phyloP scores from a whole-genome alignment of 2,113 vertebrate species.

The Macrotis lagotis region DNA sequence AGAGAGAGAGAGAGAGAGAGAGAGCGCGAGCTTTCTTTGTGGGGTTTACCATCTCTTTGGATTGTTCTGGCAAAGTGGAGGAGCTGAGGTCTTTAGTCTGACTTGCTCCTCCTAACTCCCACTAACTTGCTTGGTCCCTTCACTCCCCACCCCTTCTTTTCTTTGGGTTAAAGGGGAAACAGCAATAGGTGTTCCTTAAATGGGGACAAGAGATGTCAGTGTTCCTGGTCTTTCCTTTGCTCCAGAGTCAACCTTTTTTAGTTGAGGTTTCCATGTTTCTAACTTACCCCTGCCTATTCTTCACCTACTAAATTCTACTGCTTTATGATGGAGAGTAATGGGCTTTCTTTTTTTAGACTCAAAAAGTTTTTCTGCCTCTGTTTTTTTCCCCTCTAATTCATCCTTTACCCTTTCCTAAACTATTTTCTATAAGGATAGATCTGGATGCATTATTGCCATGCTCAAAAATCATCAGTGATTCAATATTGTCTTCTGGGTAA shows the following conservation, averaged over 20 bases:
- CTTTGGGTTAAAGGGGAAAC: neutral
- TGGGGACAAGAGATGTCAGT: neutral
- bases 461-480: neutral
- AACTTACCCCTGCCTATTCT: neutral
- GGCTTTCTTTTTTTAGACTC: neutral
- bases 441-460: neutral
- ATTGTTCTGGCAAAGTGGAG: neutral
- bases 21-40: neutral
- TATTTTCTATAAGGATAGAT: neutral
- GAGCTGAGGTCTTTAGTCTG: neutral
- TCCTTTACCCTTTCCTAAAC: neutral
- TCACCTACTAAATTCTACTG: neutral
- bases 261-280: neutral
- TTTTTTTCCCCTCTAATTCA: neutral
- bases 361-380: neutral
- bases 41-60: neutral
- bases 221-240: neutral
- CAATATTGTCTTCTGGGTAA: neutral
- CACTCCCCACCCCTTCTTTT: neutral
- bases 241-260: neutral
- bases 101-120: neutral
- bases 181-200: neutral
- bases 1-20: neutral
- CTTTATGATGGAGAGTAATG: neutral
- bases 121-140: neutral